These are phyloP conservation scores for Astreopora myriophthalma DNA, from an alignment of 64 coral and sea anemone genomes.

Conservation along the genomic window DNA sequence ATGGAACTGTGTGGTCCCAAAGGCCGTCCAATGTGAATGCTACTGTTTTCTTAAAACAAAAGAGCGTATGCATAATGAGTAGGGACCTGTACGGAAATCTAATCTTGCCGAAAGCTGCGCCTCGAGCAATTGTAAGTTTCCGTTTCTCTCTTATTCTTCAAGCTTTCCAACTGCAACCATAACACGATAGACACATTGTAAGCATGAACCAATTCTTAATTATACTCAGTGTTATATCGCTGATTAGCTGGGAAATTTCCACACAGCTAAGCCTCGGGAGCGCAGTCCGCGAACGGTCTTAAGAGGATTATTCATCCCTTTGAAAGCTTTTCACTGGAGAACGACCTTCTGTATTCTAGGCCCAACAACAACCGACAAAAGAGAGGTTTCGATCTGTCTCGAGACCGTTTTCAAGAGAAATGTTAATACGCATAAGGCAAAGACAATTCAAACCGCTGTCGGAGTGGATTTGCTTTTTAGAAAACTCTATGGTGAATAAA, in stretches of 20 bases:
- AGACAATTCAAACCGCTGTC: neutral
- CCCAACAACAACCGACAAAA: neutral
- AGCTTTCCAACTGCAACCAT: too few species aligned
- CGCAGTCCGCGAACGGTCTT: neutral
- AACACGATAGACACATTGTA: too few species aligned
- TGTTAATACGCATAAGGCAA: neutral
- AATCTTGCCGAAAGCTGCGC: too few species aligned
- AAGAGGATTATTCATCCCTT: neutral
- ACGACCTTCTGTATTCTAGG: neutral
- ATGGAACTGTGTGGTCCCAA: too few species aligned
- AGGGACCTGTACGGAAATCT: too few species aligned
- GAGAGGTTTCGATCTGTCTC: neutral
- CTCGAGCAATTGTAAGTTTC: too few species aligned
- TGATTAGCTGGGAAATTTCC: slow-evolving; percentile 69
- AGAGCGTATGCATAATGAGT: too few species aligned
- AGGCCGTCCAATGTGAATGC: too few species aligned
- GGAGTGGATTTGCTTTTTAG: neutral
- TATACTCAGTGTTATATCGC: slow-evolving; percentile 63
- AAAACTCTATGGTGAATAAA: slow-evolving; percentile 56
- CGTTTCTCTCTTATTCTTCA: too few species aligned
- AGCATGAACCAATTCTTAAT: too few species aligned
- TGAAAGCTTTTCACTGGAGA: neutral
- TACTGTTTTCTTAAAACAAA: too few species aligned
- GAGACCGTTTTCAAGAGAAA: neutral
- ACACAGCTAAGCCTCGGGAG: neutral